Base-by-base conservation (phyloP, 1,140 invertebrate species). In the Micrasema longulum region DNA sequence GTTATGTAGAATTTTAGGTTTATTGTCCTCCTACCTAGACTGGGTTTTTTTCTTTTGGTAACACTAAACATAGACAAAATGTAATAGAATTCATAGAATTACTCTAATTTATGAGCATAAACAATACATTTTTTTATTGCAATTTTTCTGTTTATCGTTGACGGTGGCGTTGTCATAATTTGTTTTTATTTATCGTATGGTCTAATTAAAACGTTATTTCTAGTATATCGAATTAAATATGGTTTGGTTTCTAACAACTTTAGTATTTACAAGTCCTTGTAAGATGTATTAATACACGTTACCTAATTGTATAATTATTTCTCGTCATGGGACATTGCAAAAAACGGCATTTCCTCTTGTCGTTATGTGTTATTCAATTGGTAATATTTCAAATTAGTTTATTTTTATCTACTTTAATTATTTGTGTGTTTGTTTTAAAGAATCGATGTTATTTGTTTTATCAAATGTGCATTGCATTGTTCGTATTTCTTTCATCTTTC, bases 331-430 rank as follows among this genome's bases (percentile, higher is more conserved):
- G 68, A 55, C 47, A 67, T 50, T 62, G 68, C 45, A 69, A 50
- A 41, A 69, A 69, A 69, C 38, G 68, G 55, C 53, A 60, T 47
- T 69, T 69, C 43, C 57, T 69, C 43, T 62, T 69, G 68, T 69
- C 68, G 63, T 62, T 69, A 62, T 69, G 68, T 69, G 55, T 69
- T 62, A 26, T 62, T 48, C 68, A 69, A 69, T 35, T 69, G 68
- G 68, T 69, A n/a, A n/a, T n/a, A n/a, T n/a, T n/a, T n/a, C n/a
- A n/a, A n/a, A n/a, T n/a, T n/a, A n/a, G n/a, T n/a, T n/a, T n/a
- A n/a, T n/a, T n/a, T n/a, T n/a, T n/a, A n/a, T n/a, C n/a, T n/a
- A n/a, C n/a, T n/a, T n/a, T n/a, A n/a, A n/a, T n/a, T n/a, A n/a
- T n/a, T n/a, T n/a, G n/a, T n/a, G n/a, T n/a, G n/a, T n/a, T n/a